Evolutionary conservation across 2,888 invertebrate species (phyloP), one percentile per base, ranked within the genome.

Genomic region (Eurois occulta): DNA sequence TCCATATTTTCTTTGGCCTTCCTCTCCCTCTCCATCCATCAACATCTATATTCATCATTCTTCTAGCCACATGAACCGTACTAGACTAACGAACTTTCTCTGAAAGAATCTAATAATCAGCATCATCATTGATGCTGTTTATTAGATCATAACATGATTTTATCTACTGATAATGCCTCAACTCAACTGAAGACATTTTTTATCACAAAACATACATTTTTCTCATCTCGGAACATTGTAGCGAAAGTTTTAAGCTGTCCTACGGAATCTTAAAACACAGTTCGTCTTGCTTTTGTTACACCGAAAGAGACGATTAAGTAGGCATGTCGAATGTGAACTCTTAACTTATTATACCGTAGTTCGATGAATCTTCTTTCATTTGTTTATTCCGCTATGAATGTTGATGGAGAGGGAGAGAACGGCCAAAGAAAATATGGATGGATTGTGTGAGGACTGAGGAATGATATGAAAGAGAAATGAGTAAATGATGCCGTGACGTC

Each of bases 241-340:
- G 88, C 65, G 58, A 75, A 89, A 89, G 89, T 89, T 88, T 87
- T 87, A 89, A 89, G 88, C 88, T 88, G 87, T 87, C 83, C 78
- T 68, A 73, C 77, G 75, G 77, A 80, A 84, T 87, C 81, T 89
- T 88, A 81, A 78, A 80, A 79, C 62, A 24, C 32, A 83, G 86
- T 91, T 90, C 71, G 83, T 77, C 69, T 83, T 78, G 16, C 28
- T 75, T 41, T 77, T 68, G 16, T 88, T 71, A 88, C 88, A 88
- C 88, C 77, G 77, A 72, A 70, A 18, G 35, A 48, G 79, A 67
- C 43, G 11, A 32, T n/a, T 6, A 18, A 55, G 21, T 46, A 46
- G 24, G 0, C 28, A 5, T 28, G 8, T 18, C 1, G 7, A 74
- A 41, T 32, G 24, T 41, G 7, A 32, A 32, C 3, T 72, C 10